These are phyloP conservation scores for Desoria tigrina DNA, from an alignment of 2,888 invertebrate genomes.

Conservation along the genomic window DNA sequence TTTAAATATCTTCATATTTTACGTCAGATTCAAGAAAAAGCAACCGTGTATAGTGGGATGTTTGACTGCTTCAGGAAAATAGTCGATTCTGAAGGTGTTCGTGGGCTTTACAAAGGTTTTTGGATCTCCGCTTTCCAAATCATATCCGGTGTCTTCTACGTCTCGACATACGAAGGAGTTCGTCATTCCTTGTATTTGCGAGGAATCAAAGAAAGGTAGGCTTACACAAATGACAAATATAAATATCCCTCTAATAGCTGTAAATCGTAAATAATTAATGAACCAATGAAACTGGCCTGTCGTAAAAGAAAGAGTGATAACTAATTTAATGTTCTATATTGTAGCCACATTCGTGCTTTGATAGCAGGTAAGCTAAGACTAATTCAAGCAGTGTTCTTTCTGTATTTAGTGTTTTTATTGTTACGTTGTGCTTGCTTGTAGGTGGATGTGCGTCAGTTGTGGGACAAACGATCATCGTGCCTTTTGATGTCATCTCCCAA, in stretches of 20 bases:
- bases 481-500: slow-evolving; percentile 94
- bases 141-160: slow-evolving; percentile 84
- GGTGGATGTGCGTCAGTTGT: slow-evolving; percentile 86
- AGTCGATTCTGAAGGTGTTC: slow-evolving; percentile 75
- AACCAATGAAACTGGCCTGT: too few relatives aligned
- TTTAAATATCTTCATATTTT: too few relatives aligned
- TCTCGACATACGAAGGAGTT: slow-evolving; percentile 90
- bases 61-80: slow-evolving; percentile 88
- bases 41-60: slow-evolving; percentile 62
- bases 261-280: too few relatives aligned
- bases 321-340: too few relatives aligned
- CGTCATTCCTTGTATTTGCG: slow-evolving; percentile 74
- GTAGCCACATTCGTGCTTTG: slow-evolving; percentile 70
- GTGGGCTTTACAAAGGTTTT: slow-evolving; percentile 89
- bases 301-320: too few relatives aligned
- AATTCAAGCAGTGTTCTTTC: not conserved
- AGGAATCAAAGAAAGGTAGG: slow-evolving; percentile 62
- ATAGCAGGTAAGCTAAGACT: slow-evolving; percentile 66
- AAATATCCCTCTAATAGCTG: too few relatives aligned
- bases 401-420: not conserved
- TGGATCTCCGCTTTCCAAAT: slow-evolving; percentile 91
- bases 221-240: slow-evolving; percentile 14
- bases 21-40: slow-evolving; percentile 54
- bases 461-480: slow-evolving; percentile 92
- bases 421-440: slow-evolving; percentile 5